A percentile compares a stretch with the other conserved stretches of the same genome.
These are phyloP conservation scores for Zeugodacus cucurbitae DNA, from an alignment of 1,140 invertebrate species.

Conservation along the genomic window DNA sequence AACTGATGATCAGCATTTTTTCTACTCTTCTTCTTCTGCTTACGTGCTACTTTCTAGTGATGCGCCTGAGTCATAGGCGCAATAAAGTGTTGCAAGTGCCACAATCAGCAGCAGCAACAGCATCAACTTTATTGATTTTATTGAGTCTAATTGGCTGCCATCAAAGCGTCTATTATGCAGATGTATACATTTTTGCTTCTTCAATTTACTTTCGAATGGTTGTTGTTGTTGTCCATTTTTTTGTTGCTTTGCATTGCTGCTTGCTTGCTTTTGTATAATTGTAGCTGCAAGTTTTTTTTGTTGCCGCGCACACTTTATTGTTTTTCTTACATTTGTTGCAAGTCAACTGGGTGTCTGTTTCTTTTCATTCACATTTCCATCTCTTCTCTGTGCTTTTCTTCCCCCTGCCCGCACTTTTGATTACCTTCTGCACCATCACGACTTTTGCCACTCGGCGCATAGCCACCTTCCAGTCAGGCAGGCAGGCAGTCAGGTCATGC, in stretches of 20 bases:
- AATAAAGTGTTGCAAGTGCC: background rate
- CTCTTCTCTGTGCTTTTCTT: background rate
- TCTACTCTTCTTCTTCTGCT: background rate
- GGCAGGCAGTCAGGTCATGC: background rate
- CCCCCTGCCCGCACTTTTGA: background rate
- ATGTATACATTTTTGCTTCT: background rate
- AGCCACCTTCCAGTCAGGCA: background rate
- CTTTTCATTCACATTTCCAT: background rate
- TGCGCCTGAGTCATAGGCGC: no score
- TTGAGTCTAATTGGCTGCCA: constrained; percentile 26
- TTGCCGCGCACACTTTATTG: background rate
- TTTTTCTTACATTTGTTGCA: background rate
- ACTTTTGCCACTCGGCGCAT: background rate
- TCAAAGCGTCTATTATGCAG: background rate
- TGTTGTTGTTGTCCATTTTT: background rate
- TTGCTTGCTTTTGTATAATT: background rate
- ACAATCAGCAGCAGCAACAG: no score
- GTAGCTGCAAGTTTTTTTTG: background rate
- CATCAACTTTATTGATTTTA: background rate
- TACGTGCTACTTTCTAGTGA: no score
- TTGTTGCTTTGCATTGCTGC: background rate
- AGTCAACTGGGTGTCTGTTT: background rate
- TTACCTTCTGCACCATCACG: background rate
- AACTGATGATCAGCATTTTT: background rate
- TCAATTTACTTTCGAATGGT: background rate